Base-by-base conservation (phyloP, 2,888 invertebrate species). In the Gastrophysa polygoni region DNA sequence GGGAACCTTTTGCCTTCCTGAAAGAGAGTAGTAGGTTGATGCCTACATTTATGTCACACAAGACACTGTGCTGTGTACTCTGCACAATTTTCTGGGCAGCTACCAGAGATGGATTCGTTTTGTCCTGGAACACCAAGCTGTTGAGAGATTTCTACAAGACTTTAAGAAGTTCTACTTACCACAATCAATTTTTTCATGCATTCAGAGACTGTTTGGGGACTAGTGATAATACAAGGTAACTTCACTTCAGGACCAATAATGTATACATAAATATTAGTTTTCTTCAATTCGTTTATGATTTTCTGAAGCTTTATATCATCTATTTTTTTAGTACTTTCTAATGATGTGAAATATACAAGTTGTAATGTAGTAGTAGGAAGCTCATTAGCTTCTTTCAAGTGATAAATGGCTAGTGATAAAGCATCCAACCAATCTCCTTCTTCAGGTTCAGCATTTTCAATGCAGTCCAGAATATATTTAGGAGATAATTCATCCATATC, bases 161-260 rank as follows among this genome's bases (percentile, higher is more conserved):
- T n/a, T n/a, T n/a, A n/a, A n/a, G n/a, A n/a, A n/a, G n/a, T n/a
- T n/a, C n/a, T 20, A 59, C 57, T 48, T 57, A 66, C 66, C 29
- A 67, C 50, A 52, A 55, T 24, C 14, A 71, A 38, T 43, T 44
- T 57, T 24, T 61, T 55, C 69, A 68, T 72, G 54, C 68, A 67
- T 17, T 61, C 51, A 18, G 17, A 5, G 5, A 72, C 56, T 48
- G 62, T 64, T 4, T 59, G 34, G 16, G 44, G 44, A 55, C 54
- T 52, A 21, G 62, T 61, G 28, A 72, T 61, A 14, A 63, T 62
- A 44, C 56, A 67, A 3, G 66, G 65, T 38, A 68, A 57, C 16
- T 63, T 52, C 8, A 71, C 55, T n/a, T 65, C 20, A 8, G 70
- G 72, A 11, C 72, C 72, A 43, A 70, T 61, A 55, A 72, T 59